Conservation (phyloP, 2,888 invertebrate species). For the Drosophila mimica region DNA sequence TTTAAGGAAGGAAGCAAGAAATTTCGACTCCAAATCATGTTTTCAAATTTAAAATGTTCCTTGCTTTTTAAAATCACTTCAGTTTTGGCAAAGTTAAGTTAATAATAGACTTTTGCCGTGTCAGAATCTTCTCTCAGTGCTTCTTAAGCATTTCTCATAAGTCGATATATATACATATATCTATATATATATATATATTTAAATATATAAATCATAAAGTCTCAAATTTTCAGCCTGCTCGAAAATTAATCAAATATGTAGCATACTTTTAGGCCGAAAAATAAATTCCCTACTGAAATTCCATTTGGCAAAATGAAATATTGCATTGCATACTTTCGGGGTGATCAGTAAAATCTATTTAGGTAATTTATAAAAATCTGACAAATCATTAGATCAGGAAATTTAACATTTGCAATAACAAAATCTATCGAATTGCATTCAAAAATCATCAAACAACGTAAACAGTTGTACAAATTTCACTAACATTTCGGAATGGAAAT, state of each 20-base stretch:
- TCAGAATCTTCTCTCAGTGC: fast-evolving
- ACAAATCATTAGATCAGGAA: background rate
- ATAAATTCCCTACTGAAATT: fast-evolving
- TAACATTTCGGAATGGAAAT: too few species aligned
- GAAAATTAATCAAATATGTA: background rate
- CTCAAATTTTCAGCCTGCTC: background rate
- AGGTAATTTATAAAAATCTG: background rate
- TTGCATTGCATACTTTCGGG: background rate
- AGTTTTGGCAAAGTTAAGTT: background rate
- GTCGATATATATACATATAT: background rate
- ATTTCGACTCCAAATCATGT: background rate
- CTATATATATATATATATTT: too few species aligned
- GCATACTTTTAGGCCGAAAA: background rate
- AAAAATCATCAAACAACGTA: background rate
- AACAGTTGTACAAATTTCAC: too few species aligned
- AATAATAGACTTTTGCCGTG: background rate
- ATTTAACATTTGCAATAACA: too few species aligned
- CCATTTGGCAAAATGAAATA: background rate
- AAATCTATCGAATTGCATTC: background rate
- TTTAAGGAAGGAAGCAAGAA: fast-evolving
- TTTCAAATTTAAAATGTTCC: background rate
- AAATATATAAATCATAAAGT: background rate
- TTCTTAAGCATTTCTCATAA: background rate
- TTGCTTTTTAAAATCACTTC: background rate
- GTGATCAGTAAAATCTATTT: background rate